phyloP scores from a whole-genome alignment of 2,888 invertebrate species.

The Tridacna gigas region DNA sequence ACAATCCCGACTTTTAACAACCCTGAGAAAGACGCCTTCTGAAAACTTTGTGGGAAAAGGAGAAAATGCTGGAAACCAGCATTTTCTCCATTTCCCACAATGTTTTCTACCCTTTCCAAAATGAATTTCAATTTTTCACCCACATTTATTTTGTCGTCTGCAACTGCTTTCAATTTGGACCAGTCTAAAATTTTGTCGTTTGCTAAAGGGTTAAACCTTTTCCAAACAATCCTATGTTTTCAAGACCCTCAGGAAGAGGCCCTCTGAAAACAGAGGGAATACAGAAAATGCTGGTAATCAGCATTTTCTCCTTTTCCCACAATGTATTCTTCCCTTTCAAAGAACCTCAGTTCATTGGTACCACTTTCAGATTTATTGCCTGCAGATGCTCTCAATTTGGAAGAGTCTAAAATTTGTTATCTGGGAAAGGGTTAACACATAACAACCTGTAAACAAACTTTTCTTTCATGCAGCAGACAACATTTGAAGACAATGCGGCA shows the following conservation, averaged over 20 bases:
- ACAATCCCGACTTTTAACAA: no score
- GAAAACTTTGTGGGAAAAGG: neutral
- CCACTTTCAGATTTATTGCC: no score
- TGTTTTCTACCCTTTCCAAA: neutral
- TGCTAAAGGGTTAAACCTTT: neutral
- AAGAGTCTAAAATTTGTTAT: no score
- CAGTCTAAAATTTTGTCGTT: no score
- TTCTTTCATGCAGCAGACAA: no score
- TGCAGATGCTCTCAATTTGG: no score
- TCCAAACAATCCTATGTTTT: neutral
- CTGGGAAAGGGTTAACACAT: no score
- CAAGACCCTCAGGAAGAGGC: neutral
- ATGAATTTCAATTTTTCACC: neutral
- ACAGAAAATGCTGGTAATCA: neutral
- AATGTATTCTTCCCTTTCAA: neutral
- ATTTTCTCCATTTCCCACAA: neutral
- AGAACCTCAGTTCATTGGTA: no score
- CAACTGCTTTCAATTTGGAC: no score
- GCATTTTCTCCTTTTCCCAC: neutral
- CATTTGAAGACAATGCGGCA: no score
- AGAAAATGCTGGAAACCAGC: neutral
- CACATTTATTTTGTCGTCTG: neutral
- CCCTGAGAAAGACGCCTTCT: no score
- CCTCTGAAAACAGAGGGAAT: neutral
- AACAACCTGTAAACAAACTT: no score